Base-by-base conservation (phyloP, 2,888 invertebrate genomes). In the Platerodrilus igneus region DNA sequence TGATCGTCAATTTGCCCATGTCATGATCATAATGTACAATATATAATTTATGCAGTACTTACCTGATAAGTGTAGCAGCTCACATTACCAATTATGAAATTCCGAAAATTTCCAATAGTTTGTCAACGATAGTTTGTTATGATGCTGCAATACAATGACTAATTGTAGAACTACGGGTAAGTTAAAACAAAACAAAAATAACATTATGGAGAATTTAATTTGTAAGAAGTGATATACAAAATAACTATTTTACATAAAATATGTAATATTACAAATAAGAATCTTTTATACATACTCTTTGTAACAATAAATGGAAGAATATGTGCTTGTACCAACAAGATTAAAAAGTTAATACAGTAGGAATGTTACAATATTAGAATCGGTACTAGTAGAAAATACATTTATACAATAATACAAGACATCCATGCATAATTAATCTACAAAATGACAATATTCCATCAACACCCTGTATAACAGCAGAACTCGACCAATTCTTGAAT, bases 221-320 rank as follows among this genome's bases (percentile, higher is more conserved):
- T 49, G 56, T 54, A 55, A 57, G 56, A 50, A 57, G 52, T 54
- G 48, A 57, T 54, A 59, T 58, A 60, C 51, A 61, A 61, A 61
- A 59, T 60, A 61, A 61, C 60, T 56, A 56, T 52, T 50, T 57
- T 55, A 57, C 54, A 51, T 57, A 59, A 58, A 57, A 58, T 55
- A 57, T 53, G 49, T 51, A 53, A 31, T 34, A 34, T 41, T 45
- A 42, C 31, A 39, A 43, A 36, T 43, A 38, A 39, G 27, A 45
- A 31, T 37, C 29, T 35, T 25, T 37, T 37, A 37, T 42, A 33
- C 27, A 37, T 34, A 37, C 41, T 46, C 38, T 41, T 48, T 48
- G 54, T 49, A 51, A 47, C 42, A 41, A 56, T 51, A 55, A 56
- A 56, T 59, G 57, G 47, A 55, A 52, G 53, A 51, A 52, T 55